Conservation (phyloP, 2,888 invertebrate genomes). For the Dicyrtoma fusca region DNA sequence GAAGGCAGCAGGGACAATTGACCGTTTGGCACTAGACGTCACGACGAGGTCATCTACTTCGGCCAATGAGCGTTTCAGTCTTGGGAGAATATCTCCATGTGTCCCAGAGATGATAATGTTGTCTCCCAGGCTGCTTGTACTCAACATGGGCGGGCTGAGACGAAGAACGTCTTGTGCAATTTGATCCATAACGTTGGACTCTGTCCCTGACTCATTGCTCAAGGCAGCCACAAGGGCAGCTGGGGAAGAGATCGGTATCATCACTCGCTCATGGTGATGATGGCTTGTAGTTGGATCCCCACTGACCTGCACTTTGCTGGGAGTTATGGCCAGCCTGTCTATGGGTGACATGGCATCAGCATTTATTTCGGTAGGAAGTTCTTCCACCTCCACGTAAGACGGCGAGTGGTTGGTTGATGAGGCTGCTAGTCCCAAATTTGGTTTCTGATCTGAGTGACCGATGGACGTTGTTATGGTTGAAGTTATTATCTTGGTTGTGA, state of each 20-base stretch:
- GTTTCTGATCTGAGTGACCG: constrained; percentile 27
- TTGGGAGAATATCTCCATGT: constrained; percentile 40
- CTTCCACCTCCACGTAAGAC: constrained; percentile 32
- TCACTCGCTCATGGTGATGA: constrained; percentile 20
- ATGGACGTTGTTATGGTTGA: constrained; percentile 37
- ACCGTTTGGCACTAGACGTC: constrained; percentile 56
- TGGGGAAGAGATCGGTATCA: constrained; percentile 43
- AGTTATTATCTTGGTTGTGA: constrained; percentile 30
- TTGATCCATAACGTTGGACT: constrained; percentile 20
- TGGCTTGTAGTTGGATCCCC: constrained; percentile 30
- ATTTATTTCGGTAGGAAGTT: constrained; percentile 18
- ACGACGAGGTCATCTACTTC: constrained; percentile 55
- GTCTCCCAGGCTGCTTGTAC: constrained; percentile 20
- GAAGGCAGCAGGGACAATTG: constrained; percentile 52
- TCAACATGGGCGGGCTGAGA: constrained; percentile 36
- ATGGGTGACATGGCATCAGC: constrained; percentile 27
- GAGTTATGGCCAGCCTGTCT: constrained; percentile 12
- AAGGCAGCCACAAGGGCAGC: constrained; percentile 24
- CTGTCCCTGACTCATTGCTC: constrained; percentile 2
- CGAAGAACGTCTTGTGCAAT: constrained; percentile 11
- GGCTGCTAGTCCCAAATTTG: constrained; percentile 1
- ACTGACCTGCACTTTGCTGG: constrained; percentile 31
- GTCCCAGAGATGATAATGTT: constrained; percentile 24
- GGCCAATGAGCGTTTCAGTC: constrained; percentile 53
- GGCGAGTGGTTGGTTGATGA: constrained; percentile 21